Evolutionary conservation across 2,797 vertebrate species (phyloP), one percentile per base, ranked within the genome.

Genomic region (Amblyraja radiata): DNA sequence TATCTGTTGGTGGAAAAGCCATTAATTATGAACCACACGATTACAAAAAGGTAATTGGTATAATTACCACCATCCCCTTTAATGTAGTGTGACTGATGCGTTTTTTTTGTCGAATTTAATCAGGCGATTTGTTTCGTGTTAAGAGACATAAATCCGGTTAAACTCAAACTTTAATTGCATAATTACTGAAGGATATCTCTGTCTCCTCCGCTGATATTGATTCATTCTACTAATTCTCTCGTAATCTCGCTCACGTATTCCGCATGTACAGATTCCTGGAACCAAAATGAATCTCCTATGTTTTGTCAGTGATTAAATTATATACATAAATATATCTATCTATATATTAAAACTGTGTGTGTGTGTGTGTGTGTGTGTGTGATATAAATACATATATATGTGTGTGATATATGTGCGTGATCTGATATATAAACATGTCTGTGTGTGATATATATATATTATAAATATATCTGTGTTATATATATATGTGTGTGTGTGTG

Each of bases 21-120:
- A 99, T 99, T 99, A 99, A 98, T 98, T 98, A 98, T 97, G 98
- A 97, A 98, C 97, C 98, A 97, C 96, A 95, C 95, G 95, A 97
- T 98, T 76, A 92, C 90, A 92, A 74, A 28, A 90, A 92, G 90
- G 71, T 98, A 99, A 99, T 99, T 99, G 98, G 97, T 96, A 97
- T 98, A 98, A 98, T 99, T 99, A 98, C 97, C 97, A 96, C 96
- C 97, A 96, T 94, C 95, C 97, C 95, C 95, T 95, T 95, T 98
- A 98, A 99, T 98, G 97, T 97, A 96, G 96, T 96, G 96, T 97
- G 97, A 97, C 97, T 96, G 96, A 97, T 96, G 97, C 96, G 94
- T 97, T 96, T 96, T 88, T 76, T 91, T 92, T 76, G 96, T 96
- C 96, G 95, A 97, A 96, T 96, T 95, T 95, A 97, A 97, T 97